phyloP scores from a whole-genome alignment of 2,797 vertebrate species.

The Thunnus albacares region DNA sequence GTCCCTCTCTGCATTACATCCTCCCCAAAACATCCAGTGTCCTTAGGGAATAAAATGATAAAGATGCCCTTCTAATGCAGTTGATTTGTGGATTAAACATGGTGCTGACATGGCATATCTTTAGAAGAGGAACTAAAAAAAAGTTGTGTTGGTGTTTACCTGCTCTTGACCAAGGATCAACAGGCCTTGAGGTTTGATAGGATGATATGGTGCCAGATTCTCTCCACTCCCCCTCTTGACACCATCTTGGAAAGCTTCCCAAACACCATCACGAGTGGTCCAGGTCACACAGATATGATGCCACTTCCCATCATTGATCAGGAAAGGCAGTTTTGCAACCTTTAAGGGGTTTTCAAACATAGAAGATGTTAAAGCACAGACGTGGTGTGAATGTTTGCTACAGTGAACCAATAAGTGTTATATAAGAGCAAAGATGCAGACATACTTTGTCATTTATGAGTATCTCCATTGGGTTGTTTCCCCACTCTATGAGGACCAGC shows the following conservation, averaged over 20 bases:
- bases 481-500: slow-evolving; percentile 98
- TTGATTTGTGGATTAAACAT: neutral
- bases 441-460: slow-evolving; percentile 97
- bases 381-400: neutral
- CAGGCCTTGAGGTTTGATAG: slow-evolving; percentile 96
- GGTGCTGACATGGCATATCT: neutral
- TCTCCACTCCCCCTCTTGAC: slow-evolving; percentile 94
- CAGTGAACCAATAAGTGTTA: neutral
- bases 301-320: slow-evolving; percentile 97
- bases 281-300: slow-evolving; percentile 98
- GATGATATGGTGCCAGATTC: slow-evolving; percentile 96
- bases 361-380: neutral
- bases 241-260: slow-evolving; percentile 98
- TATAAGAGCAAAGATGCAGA: neutral
- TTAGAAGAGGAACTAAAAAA: neutral
- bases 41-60: neutral
- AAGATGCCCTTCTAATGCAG: neutral
- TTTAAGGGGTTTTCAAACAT: slow-evolving; percentile 58
- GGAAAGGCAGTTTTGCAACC: slow-evolving; percentile 96
- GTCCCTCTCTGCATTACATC: too few relatives aligned
- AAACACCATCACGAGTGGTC: slow-evolving; percentile 97
- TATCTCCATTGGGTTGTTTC: slow-evolving; percentile 98
- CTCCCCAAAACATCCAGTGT: neutral
- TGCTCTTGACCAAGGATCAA: slow-evolving; percentile 97
- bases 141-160: slow-evolving; percentile 80